Evolutionary conservation across 2,888 invertebrate genomes (phyloP).

Genomic region (Ditylenchus weischeri): DNA sequence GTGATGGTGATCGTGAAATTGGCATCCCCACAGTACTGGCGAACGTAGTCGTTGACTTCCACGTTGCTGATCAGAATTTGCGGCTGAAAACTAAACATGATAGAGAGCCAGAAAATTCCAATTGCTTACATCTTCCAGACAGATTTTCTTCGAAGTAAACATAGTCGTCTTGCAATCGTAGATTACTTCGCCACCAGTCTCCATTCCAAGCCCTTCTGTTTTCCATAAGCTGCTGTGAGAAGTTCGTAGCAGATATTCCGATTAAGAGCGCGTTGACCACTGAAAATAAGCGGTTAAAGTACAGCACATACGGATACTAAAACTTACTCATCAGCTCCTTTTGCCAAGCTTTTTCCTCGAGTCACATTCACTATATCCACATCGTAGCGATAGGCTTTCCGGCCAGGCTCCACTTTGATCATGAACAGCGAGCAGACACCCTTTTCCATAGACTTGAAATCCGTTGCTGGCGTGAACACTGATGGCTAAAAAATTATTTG

Average conservation of each 20-base stretch:
- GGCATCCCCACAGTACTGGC: slow-evolving; percentile 21
- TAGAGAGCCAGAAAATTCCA: neutral
- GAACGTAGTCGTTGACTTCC: slow-evolving; percentile 23
- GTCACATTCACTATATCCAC: slow-evolving; percentile 22
- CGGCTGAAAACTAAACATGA: slow-evolving; percentile 8
- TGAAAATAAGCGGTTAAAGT: neutral
- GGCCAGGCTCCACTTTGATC: slow-evolving; percentile 20
- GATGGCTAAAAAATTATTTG: neutral
- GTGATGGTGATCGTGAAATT: slow-evolving; percentile 19
- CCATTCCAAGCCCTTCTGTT: slow-evolving; percentile 20
- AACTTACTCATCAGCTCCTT: slow-evolving; percentile 30
- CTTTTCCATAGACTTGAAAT: slow-evolving; percentile 15
- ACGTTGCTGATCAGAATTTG: slow-evolving; percentile 14
- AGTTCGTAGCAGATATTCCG: slow-evolving; percentile 24
- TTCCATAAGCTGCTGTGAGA: slow-evolving; percentile 17
- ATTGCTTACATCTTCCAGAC: neutral
- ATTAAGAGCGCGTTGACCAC: slow-evolving; percentile 25
- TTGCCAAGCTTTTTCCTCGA: slow-evolving; percentile 18
- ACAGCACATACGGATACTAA: neutral
- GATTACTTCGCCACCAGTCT: slow-evolving; percentile 16
- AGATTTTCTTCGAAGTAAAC: slow-evolving; percentile 23
- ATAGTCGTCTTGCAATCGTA: slow-evolving; percentile 18
- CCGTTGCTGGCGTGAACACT: slow-evolving; percentile 10
- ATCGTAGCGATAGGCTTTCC: slow-evolving; percentile 30
- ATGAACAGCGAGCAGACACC: slow-evolving; percentile 26